Base-by-base conservation (phyloP, 2,113 vertebrate genomes). In the Seriola aureovittata region DNA sequence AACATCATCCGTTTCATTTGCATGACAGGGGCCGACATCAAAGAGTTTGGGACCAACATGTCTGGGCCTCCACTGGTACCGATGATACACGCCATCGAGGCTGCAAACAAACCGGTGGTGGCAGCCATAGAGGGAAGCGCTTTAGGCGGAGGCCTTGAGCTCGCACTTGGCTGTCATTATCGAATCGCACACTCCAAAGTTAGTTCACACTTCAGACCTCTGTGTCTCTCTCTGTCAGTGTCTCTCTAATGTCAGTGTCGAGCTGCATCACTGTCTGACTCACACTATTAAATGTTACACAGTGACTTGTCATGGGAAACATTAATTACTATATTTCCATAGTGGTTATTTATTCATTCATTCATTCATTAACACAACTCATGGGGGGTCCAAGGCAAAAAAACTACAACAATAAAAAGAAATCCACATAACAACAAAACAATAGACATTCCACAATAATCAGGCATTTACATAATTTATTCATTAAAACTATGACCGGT, bases 111-210 rank as follows among this genome's bases (percentile, higher is more conserved):
- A 88, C 97, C 97, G 0, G 89, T 97, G 89, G 96, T 99, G 84
- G 98, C 98, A 1, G 97, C 97, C 60, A 97, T 99, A 57, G 96
- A 99, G 77, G 96, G 96, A 0, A 0, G 95, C 4, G 98, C 98
- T 44, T 77, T 99, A 2, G 98, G 98, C 25, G 98, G 98, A 40
- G 98, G 96, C 8, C 93, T 99, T 8, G 98, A 99, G 90, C 81
- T 99, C 73, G 96, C 97, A 0, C 94, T 99, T 46, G 96, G 95
- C 84, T 99, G 97, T 92, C 98, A 99, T 92, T 99, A 98, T 86
- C 95, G 98, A 42, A 75, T 99, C 3, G 96, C 97, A 40, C 95
- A 97, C 8, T 76, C 81, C 21, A 93, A 97, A 96, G 98, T 98
- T 36, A 85, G 93, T 92, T 76, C 58, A 80, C 54, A 17, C 50